Evolutionary conservation across 2,797 vertebrate species (phyloP), one percentile per base, ranked within the genome.

Genomic region (Urosaurus nigricauda): DNA sequence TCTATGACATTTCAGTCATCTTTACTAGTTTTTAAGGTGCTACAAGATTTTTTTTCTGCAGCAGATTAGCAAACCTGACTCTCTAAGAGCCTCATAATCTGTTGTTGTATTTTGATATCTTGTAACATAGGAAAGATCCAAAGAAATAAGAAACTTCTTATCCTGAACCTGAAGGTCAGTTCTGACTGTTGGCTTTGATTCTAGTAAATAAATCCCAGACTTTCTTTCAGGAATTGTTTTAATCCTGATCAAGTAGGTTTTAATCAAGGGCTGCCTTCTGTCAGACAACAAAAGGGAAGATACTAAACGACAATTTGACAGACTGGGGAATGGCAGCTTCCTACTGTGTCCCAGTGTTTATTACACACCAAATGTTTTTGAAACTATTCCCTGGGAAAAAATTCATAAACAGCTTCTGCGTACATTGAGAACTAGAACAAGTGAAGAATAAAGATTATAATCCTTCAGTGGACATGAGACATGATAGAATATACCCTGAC

Each of bases 221-320:
- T 87, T 89, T 90, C 75, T 85, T 88, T 90, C 56, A 88, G 77
- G 83, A 84, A 84, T 71, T 78, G 83, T 85, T 88, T 86, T 88
- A 90, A 87, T 90, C 87, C 83, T 88, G 51, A 88, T 90, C 60
- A 85, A 85, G 71, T 60, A 51, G 86, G 40, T 87, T 85, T 88
- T 88, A 90, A 83, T 90, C 79, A 88, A 85, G 77, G 68, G 43
- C 56, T 87, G 82, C 83, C 81, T 84, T 79, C 82, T 90, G 86
- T 84, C 77, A 75, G 83, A 80, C 60, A 83, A 85, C 60, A 82
- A 82, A 85, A 88, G 32, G 56, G 87, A 85, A 75, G 86, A 84
- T 24, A 43, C 47, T 70, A 77, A 85, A 56, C 75, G 71, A 47
- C 9, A 78, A 63, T 87, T 40, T 78, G 73, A 77, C 79, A 82